Evolutionary conservation across 2,113 vertebrate species (phyloP), one percentile per base, ranked within the genome.

Genomic region (Cranoglanis bouderius): DNA sequence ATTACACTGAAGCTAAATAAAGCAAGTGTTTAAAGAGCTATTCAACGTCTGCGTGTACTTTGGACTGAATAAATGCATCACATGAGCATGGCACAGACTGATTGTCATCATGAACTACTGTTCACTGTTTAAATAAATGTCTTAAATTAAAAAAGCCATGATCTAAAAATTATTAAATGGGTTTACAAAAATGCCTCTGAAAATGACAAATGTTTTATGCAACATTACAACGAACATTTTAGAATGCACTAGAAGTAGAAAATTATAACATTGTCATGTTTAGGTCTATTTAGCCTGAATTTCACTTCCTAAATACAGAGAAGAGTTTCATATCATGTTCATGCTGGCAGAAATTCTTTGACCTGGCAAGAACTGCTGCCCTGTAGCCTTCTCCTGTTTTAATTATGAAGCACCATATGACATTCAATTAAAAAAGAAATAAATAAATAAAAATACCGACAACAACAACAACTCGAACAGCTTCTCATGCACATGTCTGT

Each of bases 331-430:
- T 40, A 32, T 83, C 51, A 74, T 46, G 0, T 84, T 61, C 35
- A 6, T 14, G 32, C 43, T 24, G 7, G 16, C 24, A 78, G 21
- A 53, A 72, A n/a, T 67, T 53, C 35, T 65, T n/a, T 51, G n/a
- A 67, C 85, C 35, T 49, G 19, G n/a, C 59, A 49, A 70, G 35
- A 67, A 29, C 8, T 43, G 7, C 29, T 84, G 72, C 35, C 70
- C 18, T 81, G 40, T 12, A 67, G 43, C 19, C 74, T 85, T n/a
- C 55, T 84, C 43, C 40, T 77, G 18, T 55, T 70, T 90, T 59
- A 87, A 87, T 87, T 80, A 87, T 70, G 18, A 87, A 75, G 51
- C 21, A 18, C 72, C 63, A 83, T 83, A 87, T 87, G 81, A 55
- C 5, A 35, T 86, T 65, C 67, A 84, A 53, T 24, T 14, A 24